phyloP scores from a whole-genome alignment of 2,888 invertebrate genomes.

The Yponomeuta evonymella region DNA sequence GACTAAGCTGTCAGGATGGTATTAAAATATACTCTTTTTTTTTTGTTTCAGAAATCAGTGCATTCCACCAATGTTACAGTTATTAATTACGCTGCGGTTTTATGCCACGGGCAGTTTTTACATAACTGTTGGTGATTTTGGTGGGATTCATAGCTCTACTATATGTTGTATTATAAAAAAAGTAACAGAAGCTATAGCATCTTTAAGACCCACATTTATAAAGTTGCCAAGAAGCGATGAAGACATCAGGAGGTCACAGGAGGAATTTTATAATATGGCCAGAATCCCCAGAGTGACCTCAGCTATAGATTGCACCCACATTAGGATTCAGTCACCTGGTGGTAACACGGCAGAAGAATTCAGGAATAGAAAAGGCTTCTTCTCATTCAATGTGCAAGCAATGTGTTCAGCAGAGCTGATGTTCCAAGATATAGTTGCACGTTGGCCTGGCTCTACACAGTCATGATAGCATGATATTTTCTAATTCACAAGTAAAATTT shows the following conservation, averaged over 20 bases:
- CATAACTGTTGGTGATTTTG: constrained; percentile 22
- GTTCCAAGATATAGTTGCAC: constrained; percentile 17
- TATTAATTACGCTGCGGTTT: constrained; percentile 15
- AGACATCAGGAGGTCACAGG: constrained; percentile 18
- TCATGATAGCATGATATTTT: constrained; percentile 22
- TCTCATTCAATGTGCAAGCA: constrained; percentile 16
- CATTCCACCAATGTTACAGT: constrained; percentile 16
- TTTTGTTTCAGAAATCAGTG: constrained; percentile 13
- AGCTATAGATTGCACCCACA: constrained; percentile 22
- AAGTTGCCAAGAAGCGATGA: constrained; percentile 18
- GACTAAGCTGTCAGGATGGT: no score
- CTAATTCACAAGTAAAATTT: constrained; percentile 13
- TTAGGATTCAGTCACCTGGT: constrained; percentile 20
- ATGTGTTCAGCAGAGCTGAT: constrained; percentile 14
- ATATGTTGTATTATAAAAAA: constrained; percentile 19
- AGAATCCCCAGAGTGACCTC: constrained; percentile 21
- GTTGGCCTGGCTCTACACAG: constrained; percentile 21
- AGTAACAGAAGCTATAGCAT: constrained; percentile 20
- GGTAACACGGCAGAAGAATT: constrained; percentile 21
- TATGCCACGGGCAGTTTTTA: constrained; percentile 21
- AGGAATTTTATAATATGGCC: constrained; percentile 22
- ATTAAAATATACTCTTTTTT: not conserved
- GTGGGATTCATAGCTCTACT: constrained; percentile 20
- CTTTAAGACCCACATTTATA: constrained; percentile 14
- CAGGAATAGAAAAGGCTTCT: constrained; percentile 20